A percentile compares a stretch with the other conserved stretches of the same genome.
These are phyloP conservation scores for Mastomys coucha DNA, from an alignment of 2,113 vertebrate species.

Conservation along the genomic window DNA sequence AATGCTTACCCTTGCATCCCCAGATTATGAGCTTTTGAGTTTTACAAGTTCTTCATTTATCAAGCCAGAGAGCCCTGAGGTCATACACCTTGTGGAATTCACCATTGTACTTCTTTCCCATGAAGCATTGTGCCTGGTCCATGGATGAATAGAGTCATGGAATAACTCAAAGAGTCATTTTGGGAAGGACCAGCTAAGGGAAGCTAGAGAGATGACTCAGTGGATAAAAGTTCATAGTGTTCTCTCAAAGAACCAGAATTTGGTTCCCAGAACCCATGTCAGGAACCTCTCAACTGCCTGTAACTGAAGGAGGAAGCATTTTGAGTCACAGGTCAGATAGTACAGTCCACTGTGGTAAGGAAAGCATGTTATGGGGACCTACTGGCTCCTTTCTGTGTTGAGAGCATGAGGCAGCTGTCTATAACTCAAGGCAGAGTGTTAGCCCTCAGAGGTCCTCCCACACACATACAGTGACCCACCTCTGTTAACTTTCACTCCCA, in stretches of 20 bases:
- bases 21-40: background rate
- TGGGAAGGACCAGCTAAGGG: background rate
- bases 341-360: background rate
- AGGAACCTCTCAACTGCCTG: background rate
- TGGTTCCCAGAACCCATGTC: background rate
- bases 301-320: background rate
- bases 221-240: background rate
- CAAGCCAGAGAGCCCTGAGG: background rate
- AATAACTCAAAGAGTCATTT: background rate
- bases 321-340: background rate
- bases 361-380: background rate
- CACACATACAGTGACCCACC: too few species aligned
- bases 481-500: too few species aligned
- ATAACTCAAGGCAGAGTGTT: too few species aligned
- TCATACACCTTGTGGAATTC: background rate
- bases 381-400: background rate
- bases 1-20: background rate
- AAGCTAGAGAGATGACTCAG: background rate
- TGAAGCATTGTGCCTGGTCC: accelerated
- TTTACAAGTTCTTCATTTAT: background rate
- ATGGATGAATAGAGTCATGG: accelerated
- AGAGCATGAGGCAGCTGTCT: background rate
- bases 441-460: too few species aligned
- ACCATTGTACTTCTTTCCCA: accelerated
- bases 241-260: background rate